Base-by-base conservation (phyloP, 1,140 invertebrate genomes). In the Caenorhabditis latens region DNA sequence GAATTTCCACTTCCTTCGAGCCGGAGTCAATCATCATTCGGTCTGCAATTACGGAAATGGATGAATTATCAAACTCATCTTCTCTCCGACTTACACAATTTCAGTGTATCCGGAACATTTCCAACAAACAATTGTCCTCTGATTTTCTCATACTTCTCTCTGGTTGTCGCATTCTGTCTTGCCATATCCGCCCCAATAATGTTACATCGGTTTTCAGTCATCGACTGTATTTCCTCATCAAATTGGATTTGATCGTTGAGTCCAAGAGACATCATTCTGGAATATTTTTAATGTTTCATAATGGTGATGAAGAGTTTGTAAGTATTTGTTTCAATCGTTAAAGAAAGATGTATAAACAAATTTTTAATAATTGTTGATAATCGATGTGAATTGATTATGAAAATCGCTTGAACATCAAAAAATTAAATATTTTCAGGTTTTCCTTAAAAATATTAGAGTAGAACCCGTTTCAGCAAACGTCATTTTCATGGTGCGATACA, bases 181-280 rank as follows among this genome's bases (percentile, higher is more conserved):
- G 71, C 71, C 46, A 50, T 79, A 32, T 79, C 71, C 24, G 71
- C 71, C 4, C 71, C 71, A 5, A 79, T 9, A 48, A 79, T 79
- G 24, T 79, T 79, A 53, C 71, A 79, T 13, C 71, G 71, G 24
- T 79, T 50, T 21, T 79, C 71, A 4, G 71, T 79, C 4, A 79
- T 79, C 53, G 46, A 53, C 24, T 79, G 71, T 46, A 79, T 79
- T 79, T 79, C 71, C 46, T 79, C 71, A 24, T 79, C 71, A n/a
- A 79, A 79, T 50, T 50, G 71, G 40, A 79, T 79, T 79, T 79
- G 71, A 79, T 79, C 46, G 6, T 79, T 79, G 0, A 79, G 71
- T 2, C 71, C 71, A 0, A 79, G n/a, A 16, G 71, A 79, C n/a
- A 79, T 21, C 46, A 79, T 79, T 32, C 71, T 79, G 46, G 19